Base-by-base conservation (phyloP, 2,113 vertebrate genomes). In the Marmota flaviventris region DNA sequence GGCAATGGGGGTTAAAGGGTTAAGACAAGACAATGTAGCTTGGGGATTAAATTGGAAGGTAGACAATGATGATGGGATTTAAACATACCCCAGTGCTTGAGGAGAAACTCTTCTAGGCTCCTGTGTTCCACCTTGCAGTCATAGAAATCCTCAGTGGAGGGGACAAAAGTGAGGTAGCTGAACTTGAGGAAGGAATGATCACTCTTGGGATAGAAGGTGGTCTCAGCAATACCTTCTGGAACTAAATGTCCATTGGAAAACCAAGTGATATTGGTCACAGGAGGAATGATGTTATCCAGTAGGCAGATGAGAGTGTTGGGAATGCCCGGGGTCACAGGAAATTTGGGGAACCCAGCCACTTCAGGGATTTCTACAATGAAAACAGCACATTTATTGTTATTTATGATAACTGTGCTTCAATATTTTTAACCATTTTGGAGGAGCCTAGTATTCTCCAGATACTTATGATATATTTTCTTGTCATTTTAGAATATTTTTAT, bases 301-400 rank as follows among this genome's bases (percentile, higher is more conserved):
- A 48, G 4, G 45, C 97, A 97, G 83, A 97, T 56, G 85, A 97
- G 97, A 22, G 58, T 67, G 37, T 83, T 91, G 22, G 95, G 39
- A 0, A 45, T 63, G 42, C 11, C 56, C 39, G 91, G 27, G 0
- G 0, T 27, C 37, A 87, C 8, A 0, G 70, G 58, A n/a, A 12
- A 29, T n/a, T 90, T 95, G 11, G 72, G 37, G 39, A 94, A 96
- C 61, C 96, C 84, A 0, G 69, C 63, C 34, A 79, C 51, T 16
- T 94, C 81, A 18, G 97, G 97, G 39, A 96, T 8, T 4, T 69
- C 99, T 99, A 48, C 4, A 53, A 51, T 3, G n/a, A 82, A 79
- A 65, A 65, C 16, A 39, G 22, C 24, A 27, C 3, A 79, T 8
- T 58, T 25, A 20, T 81, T 61, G 56, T 20, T 45, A 45, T 45